These are phyloP conservation scores for Petrocephalus sullivani DNA, from an alignment of 2,797 vertebrate species.

Conservation along the genomic window DNA sequence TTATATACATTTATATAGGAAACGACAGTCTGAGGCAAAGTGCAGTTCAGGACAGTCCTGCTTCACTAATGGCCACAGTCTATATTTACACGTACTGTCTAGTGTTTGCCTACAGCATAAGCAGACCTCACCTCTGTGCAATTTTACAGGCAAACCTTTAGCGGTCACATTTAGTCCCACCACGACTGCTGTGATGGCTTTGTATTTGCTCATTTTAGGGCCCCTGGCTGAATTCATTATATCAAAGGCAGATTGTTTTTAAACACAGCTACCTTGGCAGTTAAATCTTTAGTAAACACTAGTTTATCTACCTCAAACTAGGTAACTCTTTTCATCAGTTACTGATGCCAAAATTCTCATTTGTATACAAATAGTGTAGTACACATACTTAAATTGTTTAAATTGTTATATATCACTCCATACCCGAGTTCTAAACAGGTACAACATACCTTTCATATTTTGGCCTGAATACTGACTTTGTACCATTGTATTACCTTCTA, in stretches of 20 bases:
- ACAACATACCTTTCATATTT: neutral
- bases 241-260: neutral
- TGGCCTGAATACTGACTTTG: neutral
- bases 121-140: neutral
- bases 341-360: too few relatives aligned
- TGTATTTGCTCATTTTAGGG: neutral
- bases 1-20: neutral
- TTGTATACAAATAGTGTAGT: too few relatives aligned
- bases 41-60: neutral
- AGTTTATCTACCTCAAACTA: neutral
- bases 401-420: neutral
- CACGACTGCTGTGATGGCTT: neutral
- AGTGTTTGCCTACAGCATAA: neutral
- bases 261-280: neutral
- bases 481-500: neutral
- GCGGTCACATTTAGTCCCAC: neutral
- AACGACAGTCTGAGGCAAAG: neutral
- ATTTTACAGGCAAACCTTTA: neutral
- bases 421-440: neutral
- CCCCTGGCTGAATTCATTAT: neutral
- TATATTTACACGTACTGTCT: neutral
- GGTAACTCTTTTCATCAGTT: too few relatives aligned
- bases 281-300: neutral
- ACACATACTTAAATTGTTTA: neutral
- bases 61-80: neutral